Conservation (phyloP, 2,797 vertebrate genomes). For the Pogonophryne albipinna region DNA sequence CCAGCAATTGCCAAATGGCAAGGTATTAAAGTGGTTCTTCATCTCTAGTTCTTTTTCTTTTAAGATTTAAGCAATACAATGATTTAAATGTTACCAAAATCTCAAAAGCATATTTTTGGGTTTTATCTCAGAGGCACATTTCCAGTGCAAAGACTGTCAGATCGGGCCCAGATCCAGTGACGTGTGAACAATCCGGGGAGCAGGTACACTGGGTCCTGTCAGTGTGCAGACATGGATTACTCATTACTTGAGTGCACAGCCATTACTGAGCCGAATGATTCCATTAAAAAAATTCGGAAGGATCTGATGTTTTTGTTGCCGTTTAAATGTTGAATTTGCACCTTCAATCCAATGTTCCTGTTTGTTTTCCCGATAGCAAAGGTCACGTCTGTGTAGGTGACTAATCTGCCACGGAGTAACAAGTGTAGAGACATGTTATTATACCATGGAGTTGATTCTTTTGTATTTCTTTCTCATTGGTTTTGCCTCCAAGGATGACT, state of each 20-base stretch:
- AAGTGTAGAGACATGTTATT: not conserved
- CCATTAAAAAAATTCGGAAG: conserved; percentile 6
- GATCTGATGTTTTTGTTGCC: not conserved
- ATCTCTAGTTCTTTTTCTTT: not conserved
- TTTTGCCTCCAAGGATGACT: conserved; percentile 12
- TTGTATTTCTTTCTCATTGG: conserved; percentile 21
- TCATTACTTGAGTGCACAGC: conserved; percentile 24
- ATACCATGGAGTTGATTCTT: not conserved
- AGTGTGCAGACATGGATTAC: not conserved
- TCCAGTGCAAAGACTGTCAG: conserved; percentile 31
- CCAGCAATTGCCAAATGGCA: not conserved
- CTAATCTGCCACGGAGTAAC: not conserved
- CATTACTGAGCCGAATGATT: conserved; percentile 7
- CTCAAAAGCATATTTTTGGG: not conserved
- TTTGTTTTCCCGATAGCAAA: conserved; percentile 15
- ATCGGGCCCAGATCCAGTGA: conserved; percentile 38
- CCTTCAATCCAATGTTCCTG: conserved; percentile 1
- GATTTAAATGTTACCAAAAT: not conserved
- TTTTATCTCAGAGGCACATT: conserved; percentile 7
- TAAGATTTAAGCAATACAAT: not conserved
- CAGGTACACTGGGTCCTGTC: conserved; percentile 35
- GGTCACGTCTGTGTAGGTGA: conserved; percentile 8
- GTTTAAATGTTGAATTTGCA: conserved; percentile 4
- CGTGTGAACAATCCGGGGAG: conserved; percentile 32
- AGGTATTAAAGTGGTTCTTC: not conserved